Evolutionary conservation across 2,888 invertebrate genomes (phyloP).

Genomic region (Orthosia incerta): DNA sequence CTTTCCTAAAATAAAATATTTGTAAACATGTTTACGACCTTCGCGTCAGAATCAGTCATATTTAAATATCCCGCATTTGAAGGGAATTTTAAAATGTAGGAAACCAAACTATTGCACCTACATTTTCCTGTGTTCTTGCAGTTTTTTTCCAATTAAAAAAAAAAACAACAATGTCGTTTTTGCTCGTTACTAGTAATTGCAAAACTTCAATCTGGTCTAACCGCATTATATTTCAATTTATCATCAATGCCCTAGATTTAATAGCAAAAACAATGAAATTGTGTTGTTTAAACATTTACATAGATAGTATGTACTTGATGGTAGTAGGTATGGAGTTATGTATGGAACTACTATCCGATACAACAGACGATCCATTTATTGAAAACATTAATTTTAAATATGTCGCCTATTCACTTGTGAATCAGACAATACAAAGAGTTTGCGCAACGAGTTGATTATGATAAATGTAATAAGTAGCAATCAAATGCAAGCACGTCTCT

Average conservation of each 20-base stretch:
- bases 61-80: slow-evolving; percentile 37
- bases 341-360: slow-evolving; percentile 7
- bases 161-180: slow-evolving; percentile 13
- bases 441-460: slow-evolving; percentile 25
- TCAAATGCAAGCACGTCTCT: slow-evolving; percentile 12
- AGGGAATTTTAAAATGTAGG: slow-evolving; percentile 28
- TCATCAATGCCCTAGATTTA: slow-evolving; percentile 18
- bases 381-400: slow-evolving; percentile 16
- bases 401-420: slow-evolving; percentile 26
- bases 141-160: background rate
- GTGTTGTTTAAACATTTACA: background rate
- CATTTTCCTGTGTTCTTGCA: slow-evolving; percentile 3
- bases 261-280: background rate
- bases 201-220: slow-evolving; percentile 15
- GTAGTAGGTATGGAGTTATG: background rate
- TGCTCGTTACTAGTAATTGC: slow-evolving; percentile 5
- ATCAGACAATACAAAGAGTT: slow-evolving; percentile 32
- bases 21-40: slow-evolving; percentile 37
- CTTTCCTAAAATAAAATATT: slow-evolving; percentile 41
- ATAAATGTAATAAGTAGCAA: slow-evolving; percentile 31
- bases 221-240: slow-evolving; percentile 9
- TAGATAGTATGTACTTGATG: background rate
- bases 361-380: slow-evolving; percentile 26
- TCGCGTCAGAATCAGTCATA: slow-evolving; percentile 25
- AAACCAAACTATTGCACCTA: slow-evolving; percentile 1